Evolutionary conservation across 2,113 vertebrate species (phyloP).

Genomic region (Oophaga pumilio): DNA sequence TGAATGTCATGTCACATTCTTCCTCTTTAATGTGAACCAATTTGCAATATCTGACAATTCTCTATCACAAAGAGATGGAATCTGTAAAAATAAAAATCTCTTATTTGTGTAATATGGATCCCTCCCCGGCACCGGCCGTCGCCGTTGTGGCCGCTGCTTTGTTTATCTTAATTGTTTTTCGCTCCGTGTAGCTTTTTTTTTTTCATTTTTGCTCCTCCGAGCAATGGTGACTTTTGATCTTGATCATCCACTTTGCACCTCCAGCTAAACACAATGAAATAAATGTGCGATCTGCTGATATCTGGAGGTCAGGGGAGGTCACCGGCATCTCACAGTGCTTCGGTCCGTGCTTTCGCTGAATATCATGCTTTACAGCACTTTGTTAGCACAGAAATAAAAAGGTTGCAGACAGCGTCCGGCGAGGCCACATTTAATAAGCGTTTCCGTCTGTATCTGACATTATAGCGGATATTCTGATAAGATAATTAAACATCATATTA

Average conservation of each 20-base stretch:
- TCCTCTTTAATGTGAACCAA: not conserved
- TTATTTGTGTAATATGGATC: not conserved
- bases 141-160: not conserved
- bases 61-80: not conserved
- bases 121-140: not conserved
- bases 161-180: conserved; percentile 10
- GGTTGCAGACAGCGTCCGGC: not conserved
- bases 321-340: not conserved
- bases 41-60: not conserved
- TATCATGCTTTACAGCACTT: conserved; percentile 4
- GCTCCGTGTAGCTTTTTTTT: not conserved
- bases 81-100: not conserved
- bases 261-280: conserved; percentile 10
- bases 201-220: not conserved
- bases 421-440: not conserved
- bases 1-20: not conserved
- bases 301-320: conserved; percentile 26
- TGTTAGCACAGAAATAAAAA: not conserved
- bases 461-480: not conserved
- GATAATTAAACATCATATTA: not conserved
- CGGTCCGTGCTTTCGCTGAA: not conserved
- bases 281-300: not conserved
- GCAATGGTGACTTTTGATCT: not conserved
- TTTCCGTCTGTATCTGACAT: not conserved
- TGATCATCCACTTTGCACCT: not conserved